Base-by-base conservation (phyloP, 2,797 vertebrate genomes). In the Telmatherina bonti region DNA sequence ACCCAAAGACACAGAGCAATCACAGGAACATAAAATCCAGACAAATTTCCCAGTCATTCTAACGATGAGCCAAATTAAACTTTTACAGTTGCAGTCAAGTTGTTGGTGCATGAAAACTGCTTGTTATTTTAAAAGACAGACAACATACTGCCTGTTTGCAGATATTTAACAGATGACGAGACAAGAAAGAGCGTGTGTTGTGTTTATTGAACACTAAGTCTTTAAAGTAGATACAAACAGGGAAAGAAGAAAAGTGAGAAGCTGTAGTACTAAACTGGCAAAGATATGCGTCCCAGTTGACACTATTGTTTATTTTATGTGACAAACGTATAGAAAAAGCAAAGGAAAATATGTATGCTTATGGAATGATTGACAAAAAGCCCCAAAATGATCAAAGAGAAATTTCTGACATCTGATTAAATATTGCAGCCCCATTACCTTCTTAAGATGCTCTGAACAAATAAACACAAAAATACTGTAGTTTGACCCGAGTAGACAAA, bases 1-100 rank as follows among this genome's bases (percentile, higher is more conserved):
- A 91, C 86, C 88, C 86, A 70, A 52, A 88, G 80, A 88, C 71
- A 79, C 52, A 16, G 58, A 60, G 53, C 2, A 33, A 70, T 79
- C 67, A 73, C 59, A 0, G 63, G 70, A 70, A 89, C 36, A 74
- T 27, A 64, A 83, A 81, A 82, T 47, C 58, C 66, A 81, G 68
- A 83, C 71, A 47, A 64, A 64, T 63, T 68, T 86, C 62, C 62
- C 69, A 35, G 56, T 71, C 5, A 5, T 26, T 69, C 22, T n/a
- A 65, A 85, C 79, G 67, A 70, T 24, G 56, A 45, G 62, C n/a
- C 60, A 73, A 78, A 76, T 70, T 56, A 78, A 79, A 78, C 31
- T 63, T 80, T 76, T 62, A 79, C 81, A 61, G 57, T 66, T 33
- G 43, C 71, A 70, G 70, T 53, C 9, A 18, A 10, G 33, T 31